A percentile compares a stretch with the other conserved stretches of the same genome.
These are phyloP conservation scores for Grammomys surdaster DNA, from an alignment of 2,113 vertebrate genomes.

Conservation along the genomic window DNA sequence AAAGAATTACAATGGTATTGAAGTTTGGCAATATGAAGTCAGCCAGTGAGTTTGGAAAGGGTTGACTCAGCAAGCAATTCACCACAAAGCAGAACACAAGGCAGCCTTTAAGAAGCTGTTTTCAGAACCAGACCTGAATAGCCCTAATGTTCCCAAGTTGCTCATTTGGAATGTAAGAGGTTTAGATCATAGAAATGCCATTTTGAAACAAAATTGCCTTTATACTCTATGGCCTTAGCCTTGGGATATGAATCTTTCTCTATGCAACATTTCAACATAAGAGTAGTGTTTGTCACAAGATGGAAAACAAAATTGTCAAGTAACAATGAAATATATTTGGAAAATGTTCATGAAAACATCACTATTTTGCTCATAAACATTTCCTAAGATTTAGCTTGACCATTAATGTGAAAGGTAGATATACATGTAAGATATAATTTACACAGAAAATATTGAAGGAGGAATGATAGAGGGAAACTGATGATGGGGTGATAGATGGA, in stretches of 20 bases:
- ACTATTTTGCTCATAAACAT: not conserved
- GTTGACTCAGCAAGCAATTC: not conserved
- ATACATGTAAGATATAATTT: not conserved
- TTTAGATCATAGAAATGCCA: conserved; percentile 80
- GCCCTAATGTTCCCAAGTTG: conserved; percentile 55
- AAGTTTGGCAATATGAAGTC: not conserved
- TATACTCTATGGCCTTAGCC: conserved; percentile 44
- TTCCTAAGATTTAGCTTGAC: not conserved
- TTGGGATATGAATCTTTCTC: conserved; percentile 66
- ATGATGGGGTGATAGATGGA: too few species aligned
- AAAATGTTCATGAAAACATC: not conserved
- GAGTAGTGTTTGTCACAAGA: conserved; percentile 49
- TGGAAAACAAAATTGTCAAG: conserved; percentile 57
- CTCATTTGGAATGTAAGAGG: conserved; percentile 67
- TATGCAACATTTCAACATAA: conserved; percentile 67
- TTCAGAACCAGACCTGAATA: conserved; percentile 64
- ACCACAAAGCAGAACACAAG: conserved; percentile 60
- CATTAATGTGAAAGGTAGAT: not conserved
- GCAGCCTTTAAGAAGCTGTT: conserved; percentile 53
- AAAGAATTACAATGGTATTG: not conserved
- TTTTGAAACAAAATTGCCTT: conserved; percentile 81
- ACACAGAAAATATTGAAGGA: not conserved
- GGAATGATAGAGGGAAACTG: not conserved
- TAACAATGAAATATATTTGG: not conserved
- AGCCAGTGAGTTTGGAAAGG: not conserved